A percentile compares a stretch with the other conserved stretches of the same genome.
Conservation (phyloP, 1,140 invertebrate genomes). For the Ceratina calcarata region DNA sequence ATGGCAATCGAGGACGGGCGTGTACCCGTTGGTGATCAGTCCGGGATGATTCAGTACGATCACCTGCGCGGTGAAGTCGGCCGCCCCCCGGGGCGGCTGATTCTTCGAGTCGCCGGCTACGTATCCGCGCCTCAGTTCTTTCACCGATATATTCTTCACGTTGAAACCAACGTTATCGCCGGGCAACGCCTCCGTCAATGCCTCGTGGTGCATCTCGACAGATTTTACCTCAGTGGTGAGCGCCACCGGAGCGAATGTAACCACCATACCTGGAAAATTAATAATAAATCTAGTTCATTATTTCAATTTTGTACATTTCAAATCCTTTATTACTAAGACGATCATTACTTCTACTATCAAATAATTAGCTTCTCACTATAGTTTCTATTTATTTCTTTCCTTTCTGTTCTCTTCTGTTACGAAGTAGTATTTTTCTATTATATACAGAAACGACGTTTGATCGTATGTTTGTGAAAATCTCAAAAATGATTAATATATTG, state of each 20-base stretch:
- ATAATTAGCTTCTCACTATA: no score
- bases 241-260: conserved; percentile 96
- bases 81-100: conserved; percentile 93
- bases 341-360: no score
- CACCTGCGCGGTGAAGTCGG: conserved; percentile 95
- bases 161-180: conserved; percentile 99
- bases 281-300: neutral
- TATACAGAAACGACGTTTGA: no score
- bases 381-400: no score
- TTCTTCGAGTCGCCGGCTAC: conserved; percentile 99
- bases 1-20: conserved; percentile 98
- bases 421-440: no score
- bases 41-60: conserved; percentile 99
- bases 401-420: no score
- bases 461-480: no score
- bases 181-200: conserved; percentile 94
- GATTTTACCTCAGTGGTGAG: conserved; percentile 99
- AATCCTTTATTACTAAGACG: no score
- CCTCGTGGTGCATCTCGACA: conserved; percentile 99
- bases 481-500: no score
- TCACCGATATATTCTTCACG: conserved; percentile 99
- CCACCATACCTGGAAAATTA: conserved; percentile 93
- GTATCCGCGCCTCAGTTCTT: conserved; percentile 97
- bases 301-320: neutral
- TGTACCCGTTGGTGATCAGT: conserved; percentile 98